These are phyloP conservation scores for Alitta virens DNA, from an alignment of 2,888 invertebrate genomes.

Conservation along the genomic window DNA sequence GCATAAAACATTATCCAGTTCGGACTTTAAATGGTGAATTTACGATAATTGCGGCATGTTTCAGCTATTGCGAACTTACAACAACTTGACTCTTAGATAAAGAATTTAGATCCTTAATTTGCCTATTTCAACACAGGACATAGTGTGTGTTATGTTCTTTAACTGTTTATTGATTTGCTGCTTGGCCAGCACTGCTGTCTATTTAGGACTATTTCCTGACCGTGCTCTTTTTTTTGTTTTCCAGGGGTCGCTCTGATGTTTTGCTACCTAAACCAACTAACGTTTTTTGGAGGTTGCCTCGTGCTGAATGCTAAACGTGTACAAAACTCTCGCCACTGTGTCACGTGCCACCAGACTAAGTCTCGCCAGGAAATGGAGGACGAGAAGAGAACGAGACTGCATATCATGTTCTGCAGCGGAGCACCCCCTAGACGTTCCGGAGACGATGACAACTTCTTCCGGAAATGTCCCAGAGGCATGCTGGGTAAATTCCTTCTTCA, in stretches of 20 bases:
- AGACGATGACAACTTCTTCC: slow-evolving; percentile 26
- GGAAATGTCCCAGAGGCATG: slow-evolving; percentile 9
- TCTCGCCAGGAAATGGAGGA: slow-evolving; percentile 28
- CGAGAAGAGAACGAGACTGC: background rate
- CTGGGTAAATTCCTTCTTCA: slow-evolving; percentile 20
- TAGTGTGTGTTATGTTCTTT: too few relatives aligned
- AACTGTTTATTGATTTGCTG: too few relatives aligned
- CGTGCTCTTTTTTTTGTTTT: slow-evolving; percentile 9
- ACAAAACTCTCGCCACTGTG: slow-evolving; percentile 31
- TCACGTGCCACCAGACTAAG: slow-evolving; percentile 27
- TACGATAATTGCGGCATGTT: too few relatives aligned
- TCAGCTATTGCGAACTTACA: too few relatives aligned
- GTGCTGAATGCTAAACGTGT: slow-evolving; percentile 40
- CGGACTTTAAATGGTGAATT: too few relatives aligned
- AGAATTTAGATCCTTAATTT: too few relatives aligned
- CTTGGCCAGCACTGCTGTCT: too few relatives aligned
- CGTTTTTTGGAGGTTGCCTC: slow-evolving; percentile 43
- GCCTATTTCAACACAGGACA: too few relatives aligned
- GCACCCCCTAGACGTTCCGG: slow-evolving; percentile 14
- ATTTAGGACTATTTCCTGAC: too few relatives aligned
- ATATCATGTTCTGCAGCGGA: slow-evolving; percentile 21
- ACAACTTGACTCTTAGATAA: too few relatives aligned
- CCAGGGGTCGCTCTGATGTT: slow-evolving; percentile 43
- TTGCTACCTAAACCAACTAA: slow-evolving; percentile 44
- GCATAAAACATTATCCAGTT: too few relatives aligned